Conservation (phyloP, 2,797 vertebrate species). For the Tapirus indicus region DNA sequence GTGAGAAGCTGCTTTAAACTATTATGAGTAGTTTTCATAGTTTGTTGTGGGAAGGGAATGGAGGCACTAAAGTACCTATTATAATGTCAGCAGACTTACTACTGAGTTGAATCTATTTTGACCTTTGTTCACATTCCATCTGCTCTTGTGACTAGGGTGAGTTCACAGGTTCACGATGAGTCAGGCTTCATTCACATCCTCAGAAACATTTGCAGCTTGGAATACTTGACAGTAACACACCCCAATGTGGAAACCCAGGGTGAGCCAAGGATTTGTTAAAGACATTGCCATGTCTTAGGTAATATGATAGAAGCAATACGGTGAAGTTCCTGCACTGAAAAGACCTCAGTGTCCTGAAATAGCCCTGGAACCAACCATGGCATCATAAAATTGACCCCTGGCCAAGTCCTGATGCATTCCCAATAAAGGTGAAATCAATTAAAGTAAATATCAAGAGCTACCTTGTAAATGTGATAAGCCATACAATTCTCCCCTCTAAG, state of each 20-base stretch:
- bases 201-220: conserved; percentile 64
- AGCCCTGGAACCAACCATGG: not conserved
- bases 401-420: not conserved
- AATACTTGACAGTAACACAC: conserved; percentile 52
- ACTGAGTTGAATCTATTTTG: conserved; percentile 60
- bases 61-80: conserved; percentile 11
- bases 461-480: not conserved
- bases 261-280: conserved; percentile 53
- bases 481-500: not conserved
- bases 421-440: not conserved
- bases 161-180: conserved; percentile 67
- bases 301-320: not conserved
- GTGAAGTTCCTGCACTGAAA: not conserved
- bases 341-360: not conserved
- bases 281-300: not conserved
- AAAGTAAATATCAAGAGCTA: conserved; percentile 17
- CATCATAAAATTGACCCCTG: not conserved
- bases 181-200: conserved; percentile 69
- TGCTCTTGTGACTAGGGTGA: conserved; percentile 41
- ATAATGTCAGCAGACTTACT: conserved; percentile 17
- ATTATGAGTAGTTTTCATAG: not conserved
- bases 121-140: conserved; percentile 76
- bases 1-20: conserved; percentile 28
- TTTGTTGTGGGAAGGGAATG: not conserved
- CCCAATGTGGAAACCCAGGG: conserved; percentile 27